Evolutionary conservation across 2,113 vertebrate genomes (phyloP).

Genomic region (Hemiprocne comata): DNA sequence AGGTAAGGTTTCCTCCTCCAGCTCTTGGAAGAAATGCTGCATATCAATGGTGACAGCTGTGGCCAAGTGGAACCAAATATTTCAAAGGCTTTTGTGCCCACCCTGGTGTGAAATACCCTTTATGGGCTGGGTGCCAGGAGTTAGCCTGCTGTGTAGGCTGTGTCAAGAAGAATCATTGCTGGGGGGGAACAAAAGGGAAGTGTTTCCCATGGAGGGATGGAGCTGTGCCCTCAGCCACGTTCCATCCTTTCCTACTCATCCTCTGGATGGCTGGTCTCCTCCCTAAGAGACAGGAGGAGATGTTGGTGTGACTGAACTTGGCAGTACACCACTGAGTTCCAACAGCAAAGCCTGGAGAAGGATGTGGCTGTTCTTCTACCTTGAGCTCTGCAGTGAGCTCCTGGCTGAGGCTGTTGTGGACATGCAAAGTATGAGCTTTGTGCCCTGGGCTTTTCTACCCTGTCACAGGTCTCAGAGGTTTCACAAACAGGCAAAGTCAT

Average conservation of each 20-base stretch:
- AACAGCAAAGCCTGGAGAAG: not conserved
- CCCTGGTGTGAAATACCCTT: not conserved
- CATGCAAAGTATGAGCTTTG: not conserved
- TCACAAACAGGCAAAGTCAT: not conserved
- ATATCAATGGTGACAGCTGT: rapidly evolving
- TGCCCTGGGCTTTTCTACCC: not conserved
- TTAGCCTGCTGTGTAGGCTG: not conserved
- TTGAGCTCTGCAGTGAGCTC: not conserved
- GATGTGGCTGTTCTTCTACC: not conserved
- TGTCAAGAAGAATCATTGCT: not conserved
- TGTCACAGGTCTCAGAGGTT: not conserved
- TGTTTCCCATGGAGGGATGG: not conserved
- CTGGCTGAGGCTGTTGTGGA: not conserved
- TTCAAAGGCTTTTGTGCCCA: not conserved
- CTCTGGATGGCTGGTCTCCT: not conserved
- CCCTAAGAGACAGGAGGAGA: not conserved
- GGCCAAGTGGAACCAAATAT: not conserved
- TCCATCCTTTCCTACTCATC: not conserved
- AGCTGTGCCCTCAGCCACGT: not conserved
- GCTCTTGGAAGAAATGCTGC: not conserved
- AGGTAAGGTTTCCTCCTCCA: not conserved
- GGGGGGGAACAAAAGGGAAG: not conserved
- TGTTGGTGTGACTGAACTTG: not conserved
- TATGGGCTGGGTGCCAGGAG: not conserved
- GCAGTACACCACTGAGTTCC: no score